Conservation (phyloP, 92 coral and sea anemone species). For the Bergia sp. region DNA sequence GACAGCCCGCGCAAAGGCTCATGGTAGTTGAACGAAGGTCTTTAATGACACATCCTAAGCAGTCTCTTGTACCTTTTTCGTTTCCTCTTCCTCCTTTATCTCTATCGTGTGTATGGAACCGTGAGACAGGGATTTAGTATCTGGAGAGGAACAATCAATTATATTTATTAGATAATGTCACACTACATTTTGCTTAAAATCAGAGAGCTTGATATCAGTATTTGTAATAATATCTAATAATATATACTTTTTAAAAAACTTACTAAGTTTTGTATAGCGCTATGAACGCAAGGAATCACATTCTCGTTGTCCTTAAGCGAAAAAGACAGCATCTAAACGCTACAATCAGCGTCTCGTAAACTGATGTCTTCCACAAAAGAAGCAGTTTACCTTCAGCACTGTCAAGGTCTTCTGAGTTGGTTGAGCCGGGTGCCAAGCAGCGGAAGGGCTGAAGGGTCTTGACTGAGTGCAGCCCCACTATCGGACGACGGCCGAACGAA, state of each 20-base stretch:
- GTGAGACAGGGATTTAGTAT: neutral
- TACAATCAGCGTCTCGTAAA: too few species aligned
- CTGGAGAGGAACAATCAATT: neutral
- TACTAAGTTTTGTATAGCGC: too few species aligned
- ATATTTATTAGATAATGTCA: neutral
- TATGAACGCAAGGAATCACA: too few species aligned
- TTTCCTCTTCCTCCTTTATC: neutral
- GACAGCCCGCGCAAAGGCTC: too few species aligned
- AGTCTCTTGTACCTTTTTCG: neutral
- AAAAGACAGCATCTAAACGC: neutral
- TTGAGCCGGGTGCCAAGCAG: constrained; percentile 62
- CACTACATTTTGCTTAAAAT: too few species aligned
- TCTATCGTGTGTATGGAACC: neutral
- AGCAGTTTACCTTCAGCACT: constrained; percentile 53
- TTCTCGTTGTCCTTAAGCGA: too few species aligned
- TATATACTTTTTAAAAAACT: too few species aligned
- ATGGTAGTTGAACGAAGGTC: too few species aligned
- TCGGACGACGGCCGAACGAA: constrained; percentile 93
- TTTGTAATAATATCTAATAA: too few species aligned
- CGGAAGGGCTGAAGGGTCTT: constrained; percentile 76
- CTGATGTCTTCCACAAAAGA: neutral
- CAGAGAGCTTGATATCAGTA: neutral
- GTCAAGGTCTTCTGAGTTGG: constrained; percentile 49
- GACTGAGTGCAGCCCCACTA: constrained; percentile 90
- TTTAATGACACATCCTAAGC: neutral